These are phyloP conservation scores for Anolis carolinensis DNA, from an alignment of 2,113 vertebrate genomes.

Conservation along the genomic window DNA sequence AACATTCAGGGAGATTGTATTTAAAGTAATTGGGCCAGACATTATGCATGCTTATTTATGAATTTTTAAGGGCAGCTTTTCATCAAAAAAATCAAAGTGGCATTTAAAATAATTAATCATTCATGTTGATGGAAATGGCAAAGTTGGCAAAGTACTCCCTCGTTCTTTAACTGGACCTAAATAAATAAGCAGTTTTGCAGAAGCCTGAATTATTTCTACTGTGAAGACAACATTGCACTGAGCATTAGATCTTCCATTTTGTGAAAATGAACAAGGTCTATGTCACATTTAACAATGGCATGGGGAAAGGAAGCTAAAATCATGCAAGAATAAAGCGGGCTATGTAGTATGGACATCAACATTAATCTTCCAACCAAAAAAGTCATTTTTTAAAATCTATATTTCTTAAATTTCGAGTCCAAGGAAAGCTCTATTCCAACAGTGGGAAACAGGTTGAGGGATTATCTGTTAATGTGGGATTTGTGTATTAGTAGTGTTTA, in stretches of 20 bases:
- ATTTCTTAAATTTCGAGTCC: too few relatives aligned
- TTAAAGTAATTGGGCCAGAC: conserved; percentile 67
- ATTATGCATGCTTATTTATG: conserved; percentile 72
- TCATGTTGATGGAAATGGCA: conserved; percentile 65
- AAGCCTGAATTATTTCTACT: conserved; percentile 41
- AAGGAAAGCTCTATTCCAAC: too few relatives aligned
- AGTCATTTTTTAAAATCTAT: not conserved
- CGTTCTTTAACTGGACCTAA: conserved; percentile 57
- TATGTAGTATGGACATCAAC: not conserved
- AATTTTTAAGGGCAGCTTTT: conserved; percentile 72
- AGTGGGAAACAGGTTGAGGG: not conserved
- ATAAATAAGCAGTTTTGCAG: conserved; percentile 39
- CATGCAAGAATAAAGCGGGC: not conserved
- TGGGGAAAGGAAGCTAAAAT: not conserved
- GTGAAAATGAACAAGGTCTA: conserved; percentile 17
- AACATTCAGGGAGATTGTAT: conserved; percentile 59
- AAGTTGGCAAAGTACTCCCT: conserved; percentile 56
- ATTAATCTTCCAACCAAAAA: not conserved
- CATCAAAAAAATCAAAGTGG: conserved; percentile 70
- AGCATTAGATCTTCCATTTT: conserved; percentile 5
- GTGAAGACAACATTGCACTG: conserved; percentile 18
- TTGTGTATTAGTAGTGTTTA: too few relatives aligned
- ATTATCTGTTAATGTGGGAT: too few relatives aligned
- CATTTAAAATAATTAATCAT: conserved; percentile 74
- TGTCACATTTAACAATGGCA: not conserved